phyloP scores from a whole-genome alignment of 2,888 invertebrate genomes.

The Athrips mouffetella region DNA sequence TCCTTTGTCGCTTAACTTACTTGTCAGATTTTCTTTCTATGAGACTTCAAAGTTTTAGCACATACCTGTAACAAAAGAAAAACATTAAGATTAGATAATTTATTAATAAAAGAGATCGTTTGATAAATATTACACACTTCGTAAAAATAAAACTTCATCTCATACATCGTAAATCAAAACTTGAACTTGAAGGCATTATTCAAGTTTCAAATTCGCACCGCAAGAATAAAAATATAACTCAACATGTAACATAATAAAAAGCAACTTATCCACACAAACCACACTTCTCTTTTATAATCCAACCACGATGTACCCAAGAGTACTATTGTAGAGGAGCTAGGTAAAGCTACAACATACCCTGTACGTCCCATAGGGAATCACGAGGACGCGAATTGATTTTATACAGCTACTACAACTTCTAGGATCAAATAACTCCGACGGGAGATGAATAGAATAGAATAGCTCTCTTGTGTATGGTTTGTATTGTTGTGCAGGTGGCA shows the following conservation, averaged over 20 bases:
- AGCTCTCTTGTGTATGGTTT: conserved; percentile 33
- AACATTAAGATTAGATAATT: too few species aligned
- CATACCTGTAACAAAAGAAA: conserved; percentile 37
- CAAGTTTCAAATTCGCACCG: too few species aligned
- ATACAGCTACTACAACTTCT: conserved; percentile 19
- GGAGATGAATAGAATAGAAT: conserved; percentile 39
- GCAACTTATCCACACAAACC: neutral
- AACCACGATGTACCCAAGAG: neutral
- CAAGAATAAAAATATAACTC: neutral
- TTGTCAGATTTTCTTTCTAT: neutral
- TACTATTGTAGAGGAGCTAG: neutral
- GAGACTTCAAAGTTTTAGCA: conserved; percentile 14
- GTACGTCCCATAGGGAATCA: conserved; percentile 38
- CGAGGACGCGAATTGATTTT: conserved; percentile 41
- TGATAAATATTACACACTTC: neutral
- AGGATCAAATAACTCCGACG: conserved; percentile 13
- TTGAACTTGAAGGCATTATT: too few species aligned
- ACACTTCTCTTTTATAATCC: neutral
- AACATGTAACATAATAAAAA: neutral
- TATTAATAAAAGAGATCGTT: too few species aligned
- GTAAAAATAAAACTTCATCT: neutral
- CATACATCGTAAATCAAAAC: neutral
- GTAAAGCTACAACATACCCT: neutral
- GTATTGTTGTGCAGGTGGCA: conserved; percentile 32
- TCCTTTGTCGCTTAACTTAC: too few species aligned